phyloP scores from a whole-genome alignment of 1,140 invertebrate genomes.

The Gryon sp. region DNA sequence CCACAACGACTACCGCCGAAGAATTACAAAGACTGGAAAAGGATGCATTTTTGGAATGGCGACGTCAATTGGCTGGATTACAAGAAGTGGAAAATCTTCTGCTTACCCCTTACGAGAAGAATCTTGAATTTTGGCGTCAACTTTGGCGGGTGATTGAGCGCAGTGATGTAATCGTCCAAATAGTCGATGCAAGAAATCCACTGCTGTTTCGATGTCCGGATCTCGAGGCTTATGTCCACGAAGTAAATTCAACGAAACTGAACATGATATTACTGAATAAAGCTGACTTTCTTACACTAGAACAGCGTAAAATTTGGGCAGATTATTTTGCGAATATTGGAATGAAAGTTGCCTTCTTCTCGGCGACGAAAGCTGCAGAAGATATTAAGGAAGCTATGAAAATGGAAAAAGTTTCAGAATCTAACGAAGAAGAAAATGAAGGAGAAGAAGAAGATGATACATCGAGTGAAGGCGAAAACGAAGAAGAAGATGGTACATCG shows the following conservation, averaged over 20 bases:
- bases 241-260: constrained; percentile 87
- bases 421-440: constrained; percentile 50
- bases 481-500: constrained; percentile 44
- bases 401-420: too few relatives aligned
- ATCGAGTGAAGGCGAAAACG: constrained; percentile 53
- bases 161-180: constrained; percentile 96
- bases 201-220: constrained; percentile 96
- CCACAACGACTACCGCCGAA: constrained; percentile 85
- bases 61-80: constrained; percentile 87
- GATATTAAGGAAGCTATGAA: constrained; percentile 41
- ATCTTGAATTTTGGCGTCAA: constrained; percentile 99
- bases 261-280: constrained; percentile 97
- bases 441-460: constrained; percentile 63
- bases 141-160: constrained; percentile 98
- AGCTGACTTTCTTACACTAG: constrained; percentile 93
- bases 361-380: constrained; percentile 81
- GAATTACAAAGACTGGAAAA: constrained; percentile 89
- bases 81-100: constrained; percentile 90
- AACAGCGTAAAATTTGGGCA: constrained; percentile 92
- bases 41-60: constrained; percentile 93
- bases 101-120: constrained; percentile 98
- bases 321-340: constrained; percentile 89
- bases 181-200: constrained; percentile 98
- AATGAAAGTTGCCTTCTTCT: constrained; percentile 90
- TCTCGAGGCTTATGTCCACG: constrained; percentile 95